Evolutionary conservation across 2,113 vertebrate genomes (phyloP).

Genomic region (Centropristis striata): DNA sequence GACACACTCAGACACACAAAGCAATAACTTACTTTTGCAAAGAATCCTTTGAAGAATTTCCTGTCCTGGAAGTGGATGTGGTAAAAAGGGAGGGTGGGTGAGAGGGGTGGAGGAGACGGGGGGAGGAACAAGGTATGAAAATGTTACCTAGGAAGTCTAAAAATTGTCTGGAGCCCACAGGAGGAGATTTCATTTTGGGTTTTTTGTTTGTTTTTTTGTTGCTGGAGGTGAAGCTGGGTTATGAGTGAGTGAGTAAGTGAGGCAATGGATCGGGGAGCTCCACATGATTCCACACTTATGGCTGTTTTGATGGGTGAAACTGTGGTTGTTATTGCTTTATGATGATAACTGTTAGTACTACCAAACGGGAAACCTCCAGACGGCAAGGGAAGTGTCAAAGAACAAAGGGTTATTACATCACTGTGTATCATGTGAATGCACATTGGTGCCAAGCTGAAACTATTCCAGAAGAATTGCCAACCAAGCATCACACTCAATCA

Average conservation of each 20-base stretch:
- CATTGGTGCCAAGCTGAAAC: no score
- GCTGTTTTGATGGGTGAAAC: conserved; percentile 18
- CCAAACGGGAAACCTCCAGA: not conserved
- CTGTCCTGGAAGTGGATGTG: conserved; percentile 95
- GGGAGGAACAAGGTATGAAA: conserved; percentile 95
- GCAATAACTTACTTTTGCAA: conserved; percentile 99
- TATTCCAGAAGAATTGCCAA: no score
- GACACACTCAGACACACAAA: conserved; percentile 76
- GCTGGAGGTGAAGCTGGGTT: conserved; percentile 45
- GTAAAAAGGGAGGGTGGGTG: conserved; percentile 70
- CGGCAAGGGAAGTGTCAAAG: not conserved
- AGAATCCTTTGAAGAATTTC: conserved; percentile 99
- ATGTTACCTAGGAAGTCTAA: conserved; percentile 93
- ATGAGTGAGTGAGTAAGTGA: conserved; percentile 45
- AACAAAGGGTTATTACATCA: no score
- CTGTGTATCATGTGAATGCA: no score
- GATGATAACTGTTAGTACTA: conserved; percentile 61
- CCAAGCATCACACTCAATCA: no score
- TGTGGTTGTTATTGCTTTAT: conserved; percentile 29
- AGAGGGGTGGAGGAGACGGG: conserved; percentile 78
- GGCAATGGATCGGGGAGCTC: conserved; percentile 16
- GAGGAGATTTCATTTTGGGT: conserved; percentile 62
- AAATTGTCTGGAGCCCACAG: conserved; percentile 87
- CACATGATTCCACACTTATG: conserved; percentile 5
- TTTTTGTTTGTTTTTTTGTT: conserved; percentile 1